A percentile compares a stretch with the other conserved stretches of the same genome.
Evolutionary conservation across 92 coral and sea anemone species (phyloP).

Genomic region (Actinernus sp.): DNA sequence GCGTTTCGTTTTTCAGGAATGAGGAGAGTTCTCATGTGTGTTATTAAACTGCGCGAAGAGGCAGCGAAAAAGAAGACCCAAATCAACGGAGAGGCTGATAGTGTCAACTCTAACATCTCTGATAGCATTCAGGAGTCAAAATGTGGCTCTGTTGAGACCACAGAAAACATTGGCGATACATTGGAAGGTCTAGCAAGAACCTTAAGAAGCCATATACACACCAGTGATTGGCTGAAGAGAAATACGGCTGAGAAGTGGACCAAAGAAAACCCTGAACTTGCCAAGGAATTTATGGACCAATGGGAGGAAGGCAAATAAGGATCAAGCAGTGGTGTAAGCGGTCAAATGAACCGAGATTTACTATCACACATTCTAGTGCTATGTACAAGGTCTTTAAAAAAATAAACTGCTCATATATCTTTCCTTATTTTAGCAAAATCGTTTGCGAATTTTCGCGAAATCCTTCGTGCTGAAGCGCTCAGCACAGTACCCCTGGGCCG

Average conservation of each 20-base stretch:
- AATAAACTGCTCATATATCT: no score
- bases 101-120: neutral
- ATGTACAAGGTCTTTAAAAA: no score
- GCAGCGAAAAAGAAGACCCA: slow-evolving; percentile 6
- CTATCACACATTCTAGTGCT: no score
- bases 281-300: slow-evolving; percentile 45
- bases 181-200: slow-evolving; percentile 70
- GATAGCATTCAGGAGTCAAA: neutral
- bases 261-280: slow-evolving; percentile 83
- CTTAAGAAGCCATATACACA: slow-evolving; percentile 50
- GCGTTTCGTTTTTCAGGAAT: slow-evolving; percentile 32
- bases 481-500: no score
- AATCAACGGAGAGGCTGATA: neutral
- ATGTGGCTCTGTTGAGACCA: slow-evolving; percentile 2
- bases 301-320: no score
- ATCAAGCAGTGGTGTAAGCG: no score
- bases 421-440: no score
- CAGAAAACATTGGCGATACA: slow-evolving; percentile 16
- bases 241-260: slow-evolving; percentile 87
- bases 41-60: slow-evolving; percentile 29
- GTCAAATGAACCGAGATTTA: no score
- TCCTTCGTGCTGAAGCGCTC: no score
- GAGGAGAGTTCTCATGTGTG: slow-evolving; percentile 11
- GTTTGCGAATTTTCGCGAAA: no score
- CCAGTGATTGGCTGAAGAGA: slow-evolving; percentile 73